Base-by-base conservation (phyloP, 2,113 vertebrate genomes). In the Dissostichus mawsoni region DNA sequence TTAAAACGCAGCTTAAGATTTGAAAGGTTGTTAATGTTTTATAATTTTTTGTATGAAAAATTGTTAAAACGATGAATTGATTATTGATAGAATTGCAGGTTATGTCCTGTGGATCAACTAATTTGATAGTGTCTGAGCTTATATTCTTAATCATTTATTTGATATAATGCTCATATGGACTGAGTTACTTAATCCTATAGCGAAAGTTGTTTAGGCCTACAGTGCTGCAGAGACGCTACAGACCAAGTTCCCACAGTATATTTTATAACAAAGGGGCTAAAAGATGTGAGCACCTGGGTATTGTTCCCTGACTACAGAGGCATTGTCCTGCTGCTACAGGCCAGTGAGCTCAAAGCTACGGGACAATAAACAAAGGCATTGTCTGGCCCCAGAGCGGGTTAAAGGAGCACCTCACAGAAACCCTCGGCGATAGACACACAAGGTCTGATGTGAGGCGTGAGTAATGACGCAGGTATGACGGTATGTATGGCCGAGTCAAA, bases 401-500 rank as follows among this genome's bases (percentile, higher is more conserved):
- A 74, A 52, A 79, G 80, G 62, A 74, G 58, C 55, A 17, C 73
- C 74, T 57, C 33, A 68, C 61, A 55, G 67, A 78, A 78, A 73
- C 65, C 74, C 36, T 70, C 9, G 29, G 14, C 33, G 1, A 63
- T 47, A 44, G 63, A 79, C 50, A 78, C 82, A 74, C 73, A 47
- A 36, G 76, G 86, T 77, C 75, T 82, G 88, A 71, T 73, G 82
- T 74, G 81, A 85, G 88, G 69, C 14, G 69, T 47, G 69, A 78
- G 74, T 76, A 81, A 87, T 91, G 91, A 92, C 86, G 86, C 90
- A 90, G 92, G 93, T 92, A 90, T 90, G 89, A 92, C 76, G 88
- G 86, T 76, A 67, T 72, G 84, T 78, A 83, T 51, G 90, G 62
- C 14, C 3, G 55, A 88, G 82, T 84, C 76, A 72, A 85, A 83